Evolutionary conservation across 1,140 invertebrate species (phyloP).

Genomic region (Eulimnadia texana): DNA sequence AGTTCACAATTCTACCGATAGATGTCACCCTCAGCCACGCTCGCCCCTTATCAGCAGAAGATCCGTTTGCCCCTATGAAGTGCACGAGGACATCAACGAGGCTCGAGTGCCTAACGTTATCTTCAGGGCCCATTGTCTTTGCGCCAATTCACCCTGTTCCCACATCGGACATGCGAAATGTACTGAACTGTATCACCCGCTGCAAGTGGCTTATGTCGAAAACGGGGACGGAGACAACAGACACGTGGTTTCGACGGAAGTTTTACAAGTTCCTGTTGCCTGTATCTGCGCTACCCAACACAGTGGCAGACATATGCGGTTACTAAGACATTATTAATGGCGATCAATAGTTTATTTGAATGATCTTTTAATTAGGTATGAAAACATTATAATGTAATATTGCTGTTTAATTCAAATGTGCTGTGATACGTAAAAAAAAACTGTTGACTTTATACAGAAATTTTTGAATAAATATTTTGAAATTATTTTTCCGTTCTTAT

Average conservation of each 20-base stretch:
- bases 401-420: too few species aligned
- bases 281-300: slow-evolving; percentile 12
- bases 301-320: slow-evolving; percentile 6
- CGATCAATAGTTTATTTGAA: not conserved
- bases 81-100: slow-evolving; percentile 5
- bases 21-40: slow-evolving; percentile 3
- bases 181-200: not conserved
- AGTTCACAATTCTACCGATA: not conserved
- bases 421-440: too few species aligned
- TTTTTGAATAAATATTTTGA: too few species aligned
- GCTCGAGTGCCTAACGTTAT: slow-evolving; percentile 7
- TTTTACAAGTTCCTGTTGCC: slow-evolving; percentile 10
- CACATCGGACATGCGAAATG: not conserved
- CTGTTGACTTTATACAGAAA: too few species aligned
- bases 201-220: slow-evolving; percentile 15
- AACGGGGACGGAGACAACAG: not conserved
- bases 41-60: slow-evolving; percentile 1
- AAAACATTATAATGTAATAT: too few species aligned
- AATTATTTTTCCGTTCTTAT: too few species aligned
- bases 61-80: slow-evolving; percentile 9
- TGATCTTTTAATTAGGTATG: not conserved
- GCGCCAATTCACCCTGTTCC: slow-evolving; percentile 9
- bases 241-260: slow-evolving; percentile 8
- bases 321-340: not conserved
- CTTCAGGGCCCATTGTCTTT: slow-evolving; percentile 3